phyloP scores from a whole-genome alignment of 2,113 vertebrate species.

The Chaetodon auriga region DNA sequence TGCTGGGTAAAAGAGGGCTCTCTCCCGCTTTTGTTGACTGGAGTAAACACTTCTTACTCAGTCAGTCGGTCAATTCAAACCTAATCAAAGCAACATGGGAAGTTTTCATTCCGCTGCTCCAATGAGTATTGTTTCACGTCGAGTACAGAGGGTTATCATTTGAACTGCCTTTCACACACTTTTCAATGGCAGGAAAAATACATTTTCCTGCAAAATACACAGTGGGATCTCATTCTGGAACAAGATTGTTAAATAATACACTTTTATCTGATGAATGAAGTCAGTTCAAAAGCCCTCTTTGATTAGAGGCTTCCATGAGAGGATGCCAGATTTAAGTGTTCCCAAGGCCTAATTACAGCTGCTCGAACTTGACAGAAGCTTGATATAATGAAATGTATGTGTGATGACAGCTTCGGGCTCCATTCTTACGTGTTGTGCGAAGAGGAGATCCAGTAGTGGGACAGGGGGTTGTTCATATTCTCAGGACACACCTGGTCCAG shows the following conservation, averaged over 20 bases:
- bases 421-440: slow-evolving; percentile 97
- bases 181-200: slow-evolving; percentile 76
- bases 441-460: slow-evolving; percentile 99
- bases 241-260: slow-evolving; percentile 55
- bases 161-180: slow-evolving; percentile 64
- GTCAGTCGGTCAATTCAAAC: slow-evolving; percentile 50
- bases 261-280: slow-evolving; percentile 56
- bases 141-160: slow-evolving; percentile 54
- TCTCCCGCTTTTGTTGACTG: slow-evolving; percentile 38
- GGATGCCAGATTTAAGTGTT: slow-evolving; percentile 19
- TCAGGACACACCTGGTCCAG: slow-evolving; percentile 91
- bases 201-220: slow-evolving; percentile 62
- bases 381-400: not conserved
- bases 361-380: not conserved
- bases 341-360: slow-evolving; percentile 26
- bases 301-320: slow-evolving; percentile 25
- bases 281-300: slow-evolving; percentile 41
- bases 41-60: slow-evolving; percentile 42
- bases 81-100: slow-evolving; percentile 60
- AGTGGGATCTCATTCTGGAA: slow-evolving; percentile 47
- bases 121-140: slow-evolving; percentile 67
- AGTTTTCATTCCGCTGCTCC: slow-evolving; percentile 37
- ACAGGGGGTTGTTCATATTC: slow-evolving; percentile 97
- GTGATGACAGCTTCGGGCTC: not conserved
- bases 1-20: slow-evolving; percentile 19